These are phyloP conservation scores for Calycopis cecrops DNA, from an alignment of 1,140 invertebrate genomes.

Conservation along the genomic window DNA sequence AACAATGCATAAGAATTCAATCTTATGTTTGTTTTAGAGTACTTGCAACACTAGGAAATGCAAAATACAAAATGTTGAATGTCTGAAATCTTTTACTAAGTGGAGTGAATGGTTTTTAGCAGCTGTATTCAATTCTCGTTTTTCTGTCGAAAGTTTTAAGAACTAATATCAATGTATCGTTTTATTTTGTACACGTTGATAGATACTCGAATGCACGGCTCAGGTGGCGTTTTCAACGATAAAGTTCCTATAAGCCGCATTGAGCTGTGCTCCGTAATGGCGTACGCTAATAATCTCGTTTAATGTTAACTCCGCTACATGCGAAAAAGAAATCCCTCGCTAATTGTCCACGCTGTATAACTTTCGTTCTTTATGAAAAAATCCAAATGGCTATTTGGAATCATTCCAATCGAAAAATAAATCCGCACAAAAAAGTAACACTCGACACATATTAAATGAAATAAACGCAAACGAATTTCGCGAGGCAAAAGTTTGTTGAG, in stretches of 20 bases:
- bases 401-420: constrained; percentile 20
- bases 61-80: constrained; percentile 30
- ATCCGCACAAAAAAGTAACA: constrained; percentile 22
- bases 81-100: constrained; percentile 8
- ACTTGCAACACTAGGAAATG: constrained; percentile 26
- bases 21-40: constrained; percentile 50
- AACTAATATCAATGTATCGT: background rate
- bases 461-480: constrained; percentile 40
- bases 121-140: no score
- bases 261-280: constrained; percentile 43
- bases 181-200: constrained; percentile 10
- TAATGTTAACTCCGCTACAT: constrained; percentile 34
- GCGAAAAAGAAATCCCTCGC: background rate
- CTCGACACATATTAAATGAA: constrained; percentile 32
- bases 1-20: constrained; percentile 72
- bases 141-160: no score
- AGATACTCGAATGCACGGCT: constrained; percentile 21
- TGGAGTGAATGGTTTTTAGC: constrained; percentile 7
- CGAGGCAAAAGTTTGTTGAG: constrained; percentile 61
- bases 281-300: constrained; percentile 38
- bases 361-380: constrained; percentile 4
- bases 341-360: no score
- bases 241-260: constrained; percentile 57
- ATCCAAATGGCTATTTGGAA: constrained; percentile 14
- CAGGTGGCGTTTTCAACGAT: constrained; percentile 54